Conservation (phyloP, 2,888 invertebrate species). For the Rutpela maculata region DNA sequence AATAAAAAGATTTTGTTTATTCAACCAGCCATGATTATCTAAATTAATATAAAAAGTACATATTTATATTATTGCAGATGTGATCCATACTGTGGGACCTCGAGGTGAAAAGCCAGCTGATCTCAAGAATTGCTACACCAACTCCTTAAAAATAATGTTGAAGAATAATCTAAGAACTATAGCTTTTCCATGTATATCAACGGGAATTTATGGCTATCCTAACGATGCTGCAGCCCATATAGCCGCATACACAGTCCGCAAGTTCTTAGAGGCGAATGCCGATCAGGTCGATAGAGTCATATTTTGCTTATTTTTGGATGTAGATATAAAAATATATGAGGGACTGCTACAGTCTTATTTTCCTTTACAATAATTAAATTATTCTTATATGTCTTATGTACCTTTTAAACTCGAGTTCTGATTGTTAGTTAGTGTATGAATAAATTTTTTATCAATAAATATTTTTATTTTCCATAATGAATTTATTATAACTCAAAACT, state of each 20-base stretch:
- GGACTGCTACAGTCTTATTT: constrained; percentile 84
- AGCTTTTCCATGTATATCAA: constrained; percentile 94
- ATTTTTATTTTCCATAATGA: too few relatives aligned
- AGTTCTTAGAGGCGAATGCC: constrained; percentile 77
- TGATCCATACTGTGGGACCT: constrained; percentile 94
- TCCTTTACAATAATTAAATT: constrained; percentile 73
- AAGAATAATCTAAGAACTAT: constrained; percentile 79
- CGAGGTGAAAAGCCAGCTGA: constrained; percentile 81
- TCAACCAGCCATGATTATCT: too few relatives aligned
- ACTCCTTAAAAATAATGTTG: constrained; percentile 78
- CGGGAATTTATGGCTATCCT: constrained; percentile 94
- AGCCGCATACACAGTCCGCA: constrained; percentile 81
- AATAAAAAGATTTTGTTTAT: too few relatives aligned
- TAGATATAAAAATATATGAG: constrained; percentile 85
- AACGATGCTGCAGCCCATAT: constrained; percentile 86
- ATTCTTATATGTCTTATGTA: not conserved
- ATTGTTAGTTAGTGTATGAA: not conserved
- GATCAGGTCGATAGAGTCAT: constrained; percentile 83
- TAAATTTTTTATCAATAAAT: not conserved
- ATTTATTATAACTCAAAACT: too few relatives aligned
- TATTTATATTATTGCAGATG: constrained; percentile 76
- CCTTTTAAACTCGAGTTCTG: not conserved
- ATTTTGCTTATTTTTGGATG: constrained; percentile 86
- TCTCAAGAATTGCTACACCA: constrained; percentile 83
- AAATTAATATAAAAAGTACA: not conserved